Evolutionary conservation across 2,888 invertebrate genomes (phyloP).

Genomic region (Tachina grossa): DNA sequence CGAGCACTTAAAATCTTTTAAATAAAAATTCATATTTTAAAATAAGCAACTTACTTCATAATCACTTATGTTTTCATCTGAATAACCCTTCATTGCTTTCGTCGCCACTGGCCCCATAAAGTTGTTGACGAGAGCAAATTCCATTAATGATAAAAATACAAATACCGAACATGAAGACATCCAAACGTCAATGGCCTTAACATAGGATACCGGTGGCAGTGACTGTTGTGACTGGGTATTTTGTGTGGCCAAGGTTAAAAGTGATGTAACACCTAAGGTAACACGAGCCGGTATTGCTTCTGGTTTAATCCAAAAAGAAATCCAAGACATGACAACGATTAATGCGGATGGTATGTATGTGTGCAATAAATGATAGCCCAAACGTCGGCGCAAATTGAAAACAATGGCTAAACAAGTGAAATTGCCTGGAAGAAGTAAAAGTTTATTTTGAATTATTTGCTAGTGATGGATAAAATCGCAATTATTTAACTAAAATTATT

Average conservation of each 20-base stretch:
- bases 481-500: neutral
- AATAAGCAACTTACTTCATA: slow-evolving; percentile 85
- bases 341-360: slow-evolving; percentile 95
- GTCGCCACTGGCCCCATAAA: slow-evolving; percentile 93
- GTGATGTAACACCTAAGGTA: slow-evolving; percentile 93
- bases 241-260: slow-evolving; percentile 94
- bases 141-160: slow-evolving; percentile 94
- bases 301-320: slow-evolving; percentile 97
- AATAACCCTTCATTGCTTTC: slow-evolving; percentile 95
- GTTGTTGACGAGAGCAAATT: slow-evolving; percentile 95
- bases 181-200: slow-evolving; percentile 96
- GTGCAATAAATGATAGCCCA: slow-evolving; percentile 95
- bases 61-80: slow-evolving; percentile 90
- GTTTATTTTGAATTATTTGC: neutral
- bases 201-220: slow-evolving; percentile 94
- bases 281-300: slow-evolving; percentile 96
- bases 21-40: neutral
- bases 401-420: slow-evolving; percentile 95
- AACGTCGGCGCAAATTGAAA: slow-evolving; percentile 91
- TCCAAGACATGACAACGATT: slow-evolving; percentile 98
- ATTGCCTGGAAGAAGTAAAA: slow-evolving; percentile 86
- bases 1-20: no score
- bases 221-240: slow-evolving; percentile 95
- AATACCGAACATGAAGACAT: slow-evolving; percentile 96
- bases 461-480: neutral